Base-by-base conservation (phyloP, 2,888 invertebrate species). In the Ptychoptera albimana region DNA sequence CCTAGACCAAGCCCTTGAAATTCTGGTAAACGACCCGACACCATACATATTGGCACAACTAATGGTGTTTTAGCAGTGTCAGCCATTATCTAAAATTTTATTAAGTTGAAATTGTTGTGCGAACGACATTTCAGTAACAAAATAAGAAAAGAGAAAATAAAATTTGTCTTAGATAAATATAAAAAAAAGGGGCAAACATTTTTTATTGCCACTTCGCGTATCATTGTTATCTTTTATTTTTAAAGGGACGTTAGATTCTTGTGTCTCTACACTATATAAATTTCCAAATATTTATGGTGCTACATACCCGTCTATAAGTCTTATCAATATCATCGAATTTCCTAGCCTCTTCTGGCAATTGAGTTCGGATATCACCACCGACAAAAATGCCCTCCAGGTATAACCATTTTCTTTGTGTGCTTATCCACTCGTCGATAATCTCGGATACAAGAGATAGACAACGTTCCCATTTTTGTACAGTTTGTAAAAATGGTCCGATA, bases 351-450 rank as follows among this genome's bases (percentile, higher is more conserved):
- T 89, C 88, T 0, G 91, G 89, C 43, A 93, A 66, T 57, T 92
- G 91, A 0, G 75, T 64, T 42, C 89, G 70, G 50, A 93, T 91
- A 57, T 92, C 92, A 6, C 87, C 87, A 0, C 85, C 87, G 1
- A 89, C 79, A 60, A 92, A 93, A 49, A 93, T 91, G 0, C 89
- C 89, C 59, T 92, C 92, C 50, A 93, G 67, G 58, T 93, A 89
- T 50, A 91, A 70, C 92, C 93, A 93, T 60, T 87, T 91, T 46
- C 82, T 71, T 60, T 93, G 93, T 2, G 86, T 80, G 3, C 77
- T 73, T 58, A 84, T 67, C 92, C 92, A 93, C 51, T 82, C 82
- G 47, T 89, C 89, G 2, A 92, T 75, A 7, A 91, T 85, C 63
- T 91, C 89, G 0, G 82, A 79, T 47, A 91, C 82, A 8, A 77